Evolutionary conservation across 2,888 invertebrate genomes (phyloP).

Genomic region (Caenorhabditis afra): DNA sequence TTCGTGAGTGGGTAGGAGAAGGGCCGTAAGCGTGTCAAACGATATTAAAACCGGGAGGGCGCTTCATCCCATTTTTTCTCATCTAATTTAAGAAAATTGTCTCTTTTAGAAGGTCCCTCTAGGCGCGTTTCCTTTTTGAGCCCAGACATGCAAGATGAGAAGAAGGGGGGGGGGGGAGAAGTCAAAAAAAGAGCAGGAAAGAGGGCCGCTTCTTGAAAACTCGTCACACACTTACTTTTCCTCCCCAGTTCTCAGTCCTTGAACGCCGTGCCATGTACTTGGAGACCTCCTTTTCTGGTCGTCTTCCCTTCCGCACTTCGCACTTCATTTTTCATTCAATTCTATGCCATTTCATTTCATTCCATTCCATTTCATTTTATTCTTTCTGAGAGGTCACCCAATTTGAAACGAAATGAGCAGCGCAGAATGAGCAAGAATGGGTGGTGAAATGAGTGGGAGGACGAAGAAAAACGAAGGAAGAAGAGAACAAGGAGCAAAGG

Average conservation of each 20-base stretch:
- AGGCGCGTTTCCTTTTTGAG: neutral
- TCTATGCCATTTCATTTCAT: slow-evolving; percentile 1
- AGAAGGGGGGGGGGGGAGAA: no score
- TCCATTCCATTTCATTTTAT: slow-evolving; percentile 21
- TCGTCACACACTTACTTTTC: slow-evolving; percentile 6
- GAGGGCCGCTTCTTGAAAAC: neutral
- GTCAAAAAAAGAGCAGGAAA: slow-evolving; percentile 2
- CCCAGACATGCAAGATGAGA: slow-evolving; percentile 24
- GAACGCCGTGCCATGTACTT: slow-evolving; percentile 45
- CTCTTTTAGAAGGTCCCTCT: neutral
- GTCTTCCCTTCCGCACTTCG: neutral
- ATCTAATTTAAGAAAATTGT: slow-evolving; percentile 4
- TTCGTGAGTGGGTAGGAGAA: neutral
- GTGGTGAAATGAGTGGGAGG: neutral
- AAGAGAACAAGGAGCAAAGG: slow-evolving; percentile 2
- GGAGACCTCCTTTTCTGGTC: neutral
- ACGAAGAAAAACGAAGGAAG: neutral
- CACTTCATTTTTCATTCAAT: neutral
- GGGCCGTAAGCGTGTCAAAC: slow-evolving; percentile 12
- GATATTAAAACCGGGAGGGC: slow-evolving; percentile 3
- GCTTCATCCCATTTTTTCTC: slow-evolving; percentile 3
- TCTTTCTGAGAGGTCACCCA: neutral
- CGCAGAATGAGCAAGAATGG: neutral
- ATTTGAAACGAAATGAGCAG: no score
- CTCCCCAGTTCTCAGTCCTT: slow-evolving; percentile 4